Base-by-base conservation (phyloP, 2,113 vertebrate species). In the Aplodontia rufa region DNA sequence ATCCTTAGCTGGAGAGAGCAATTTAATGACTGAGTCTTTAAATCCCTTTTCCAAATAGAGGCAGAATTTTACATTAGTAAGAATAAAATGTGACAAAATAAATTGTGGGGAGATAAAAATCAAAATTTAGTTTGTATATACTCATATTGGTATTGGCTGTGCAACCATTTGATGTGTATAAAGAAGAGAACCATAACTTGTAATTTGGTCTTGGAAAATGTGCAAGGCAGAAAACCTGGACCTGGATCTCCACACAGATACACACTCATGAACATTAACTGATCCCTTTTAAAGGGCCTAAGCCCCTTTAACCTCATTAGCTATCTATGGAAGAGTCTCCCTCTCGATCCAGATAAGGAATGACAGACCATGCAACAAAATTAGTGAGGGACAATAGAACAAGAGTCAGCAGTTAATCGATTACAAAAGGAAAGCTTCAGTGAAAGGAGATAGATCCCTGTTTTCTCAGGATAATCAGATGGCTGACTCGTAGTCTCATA, bases 391-490 rank as follows among this genome's bases (percentile, higher is more conserved):
- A 98, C 98, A 98, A 97, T 85, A 98, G 97, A 98, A 97, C 85
- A 97, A 95, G 90, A 98, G 95, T 88, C 96, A 97, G 95, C 94
- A 97, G 96, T 97, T 98, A 98, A 98, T 98, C 82, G 96, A 98
- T 97, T 97, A 96, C 80, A 96, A 96, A 98, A 97, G 95, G 91
- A 97, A 98, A 98, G 75, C 64, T 84, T 97, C 75, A 12, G 19
- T 94, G 97, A 93, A 97, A 98, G 76, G 87, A 98, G 49, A 58
- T 95, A 98, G 97, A 95, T 45, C 96, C 95, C 95, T 98, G 96
- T 98, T 97, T 98, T 97, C 97, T 98, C 97, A 98, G 95, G 87
- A 78, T 98, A 98, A 99, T 98, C 98, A 98, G 98, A 97, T 97
- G 96, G 55, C 97, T 93, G 81, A 97, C 87, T 97, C 96, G 53